phyloP scores from a whole-genome alignment of 2,113 vertebrate genomes.

The Ceratotherium simum region DNA sequence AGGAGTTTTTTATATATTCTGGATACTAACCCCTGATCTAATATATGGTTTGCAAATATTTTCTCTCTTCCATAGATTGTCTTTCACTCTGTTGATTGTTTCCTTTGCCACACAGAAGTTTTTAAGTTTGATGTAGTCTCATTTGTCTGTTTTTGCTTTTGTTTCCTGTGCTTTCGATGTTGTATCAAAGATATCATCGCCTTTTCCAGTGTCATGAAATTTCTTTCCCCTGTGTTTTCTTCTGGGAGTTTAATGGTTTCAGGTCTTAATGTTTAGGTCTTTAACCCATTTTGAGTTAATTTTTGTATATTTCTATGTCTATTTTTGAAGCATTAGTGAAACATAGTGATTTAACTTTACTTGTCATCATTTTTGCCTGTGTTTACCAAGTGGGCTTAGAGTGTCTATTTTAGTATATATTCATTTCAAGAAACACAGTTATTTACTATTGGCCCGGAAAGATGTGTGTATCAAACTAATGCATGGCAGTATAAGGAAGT shows the following conservation, averaged over 20 bases:
- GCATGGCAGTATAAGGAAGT: not conserved
- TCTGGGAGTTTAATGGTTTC: not conserved
- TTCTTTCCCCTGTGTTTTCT: not conserved
- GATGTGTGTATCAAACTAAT: not conserved
- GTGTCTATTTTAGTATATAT: not conserved
- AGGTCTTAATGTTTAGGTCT: not conserved
- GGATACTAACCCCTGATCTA: not conserved
- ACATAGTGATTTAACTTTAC: not conserved
- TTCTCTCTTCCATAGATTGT: not conserved
- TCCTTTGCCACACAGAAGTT: not conserved
- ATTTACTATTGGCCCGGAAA: not conserved
- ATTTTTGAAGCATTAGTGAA: slow-evolving; percentile 1
- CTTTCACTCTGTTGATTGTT: not conserved
- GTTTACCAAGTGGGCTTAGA: not conserved
- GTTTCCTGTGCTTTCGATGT: not conserved
- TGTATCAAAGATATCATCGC: not conserved
- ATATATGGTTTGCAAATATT: not conserved
- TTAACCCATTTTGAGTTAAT: slow-evolving; percentile 12
- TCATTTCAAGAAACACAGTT: slow-evolving; percentile 43
- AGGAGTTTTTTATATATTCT: not conserved
- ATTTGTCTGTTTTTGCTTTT: slow-evolving; percentile 17
- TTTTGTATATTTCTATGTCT: not conserved
- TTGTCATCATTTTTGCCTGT: not conserved
- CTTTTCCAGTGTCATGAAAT: not conserved
- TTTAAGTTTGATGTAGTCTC: not conserved